A percentile compares a stretch with the other conserved stretches of the same genome.
These are phyloP conservation scores for Dichetophora obliterata DNA, from an alignment of 2,888 invertebrate genomes.

Conservation along the genomic window DNA sequence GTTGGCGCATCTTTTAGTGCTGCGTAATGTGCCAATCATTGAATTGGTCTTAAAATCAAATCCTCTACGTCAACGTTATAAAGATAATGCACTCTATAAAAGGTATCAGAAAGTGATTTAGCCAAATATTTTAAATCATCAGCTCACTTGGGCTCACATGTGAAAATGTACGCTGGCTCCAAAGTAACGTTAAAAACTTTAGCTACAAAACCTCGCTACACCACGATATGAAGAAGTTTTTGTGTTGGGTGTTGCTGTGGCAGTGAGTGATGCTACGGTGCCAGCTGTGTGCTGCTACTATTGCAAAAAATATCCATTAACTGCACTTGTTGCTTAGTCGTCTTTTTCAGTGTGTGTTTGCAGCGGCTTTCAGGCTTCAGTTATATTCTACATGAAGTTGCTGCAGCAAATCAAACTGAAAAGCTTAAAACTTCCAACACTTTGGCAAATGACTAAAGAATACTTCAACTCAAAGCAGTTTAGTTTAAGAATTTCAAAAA, in stretches of 20 bases:
- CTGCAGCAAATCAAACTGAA: constrained; percentile 35
- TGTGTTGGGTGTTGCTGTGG: background rate
- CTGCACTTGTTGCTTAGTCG: constrained; percentile 14
- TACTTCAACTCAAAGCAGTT: background rate
- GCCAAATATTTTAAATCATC: constrained; percentile 9
- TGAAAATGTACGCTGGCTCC: background rate
- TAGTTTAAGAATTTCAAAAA: background rate
- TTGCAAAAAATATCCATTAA: background rate
- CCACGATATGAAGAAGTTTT: background rate
- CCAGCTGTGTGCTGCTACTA: background rate
- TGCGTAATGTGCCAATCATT: constrained; percentile 79
- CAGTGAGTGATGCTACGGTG: background rate
- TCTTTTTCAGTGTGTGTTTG: constrained; percentile 26
- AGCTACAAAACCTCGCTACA: background rate
- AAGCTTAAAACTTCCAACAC: background rate
- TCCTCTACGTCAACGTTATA: constrained; percentile 79
- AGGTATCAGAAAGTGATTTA: constrained; percentile 76
- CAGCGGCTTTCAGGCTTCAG: constrained; percentile 2
- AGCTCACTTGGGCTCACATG: background rate
- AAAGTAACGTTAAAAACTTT: background rate
- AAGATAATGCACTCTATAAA: constrained; percentile 82
- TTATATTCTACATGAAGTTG: background rate
- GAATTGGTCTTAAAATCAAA: constrained; percentile 80
- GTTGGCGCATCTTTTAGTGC: constrained; percentile 68
- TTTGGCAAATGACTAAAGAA: background rate